These are phyloP conservation scores for Anableps anableps DNA, from an alignment of 2,797 vertebrate species.

Conservation along the genomic window DNA sequence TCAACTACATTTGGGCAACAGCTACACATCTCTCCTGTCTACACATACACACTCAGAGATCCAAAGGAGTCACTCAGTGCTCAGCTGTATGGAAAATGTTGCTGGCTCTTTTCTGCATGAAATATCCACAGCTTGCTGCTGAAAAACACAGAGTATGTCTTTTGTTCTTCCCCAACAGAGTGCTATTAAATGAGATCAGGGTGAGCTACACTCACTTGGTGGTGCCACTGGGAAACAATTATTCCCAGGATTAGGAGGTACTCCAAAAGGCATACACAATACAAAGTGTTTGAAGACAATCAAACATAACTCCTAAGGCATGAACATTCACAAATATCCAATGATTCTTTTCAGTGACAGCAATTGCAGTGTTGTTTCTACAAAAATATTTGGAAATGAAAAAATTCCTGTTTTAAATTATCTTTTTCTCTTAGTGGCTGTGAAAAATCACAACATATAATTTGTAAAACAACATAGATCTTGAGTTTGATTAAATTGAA, in stretches of 20 bases:
- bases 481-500: slow-evolving; percentile 20
- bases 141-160: not conserved
- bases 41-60: not conserved
- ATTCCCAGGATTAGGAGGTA: not conserved
- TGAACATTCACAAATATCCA: not conserved
- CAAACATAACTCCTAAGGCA: not conserved
- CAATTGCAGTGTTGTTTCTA: not conserved
- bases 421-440: not conserved
- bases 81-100: not conserved
- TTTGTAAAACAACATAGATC: slow-evolving; percentile 2
- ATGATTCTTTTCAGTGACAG: not conserved
- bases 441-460: slow-evolving; percentile 1
- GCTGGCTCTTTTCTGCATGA: not conserved
- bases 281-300: not conserved
- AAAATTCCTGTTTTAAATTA: not conserved
- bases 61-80: not conserved
- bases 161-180: not conserved
- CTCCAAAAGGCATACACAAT: not conserved
- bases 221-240: not conserved
- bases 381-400: not conserved
- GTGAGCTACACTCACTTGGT: not conserved
- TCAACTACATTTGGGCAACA: not conserved
- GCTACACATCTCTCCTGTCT: not conserved
- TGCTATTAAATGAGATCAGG: not conserved
- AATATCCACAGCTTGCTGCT: not conserved